These are phyloP conservation scores for Radopholus similis DNA, from an alignment of 1,140 invertebrate genomes.

Conservation along the genomic window DNA sequence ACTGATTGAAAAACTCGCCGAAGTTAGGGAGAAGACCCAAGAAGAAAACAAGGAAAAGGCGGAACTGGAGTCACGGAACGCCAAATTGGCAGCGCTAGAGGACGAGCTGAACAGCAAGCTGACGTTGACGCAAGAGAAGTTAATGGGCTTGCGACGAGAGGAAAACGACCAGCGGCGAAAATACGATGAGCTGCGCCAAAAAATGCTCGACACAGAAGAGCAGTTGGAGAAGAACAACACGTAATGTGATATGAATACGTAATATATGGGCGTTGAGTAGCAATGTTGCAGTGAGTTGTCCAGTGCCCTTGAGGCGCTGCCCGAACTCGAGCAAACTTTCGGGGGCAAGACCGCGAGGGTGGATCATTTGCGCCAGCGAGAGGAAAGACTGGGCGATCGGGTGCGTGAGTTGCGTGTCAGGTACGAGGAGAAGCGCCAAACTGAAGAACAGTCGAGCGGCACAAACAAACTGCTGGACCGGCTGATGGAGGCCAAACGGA, in stretches of 20 bases:
- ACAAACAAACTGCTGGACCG: slow-evolving; percentile 72
- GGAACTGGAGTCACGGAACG: slow-evolving; percentile 29
- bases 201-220: slow-evolving; percentile 16
- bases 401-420: slow-evolving; percentile 54
- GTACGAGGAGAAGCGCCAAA: slow-evolving; percentile 68
- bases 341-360: slow-evolving; percentile 34
- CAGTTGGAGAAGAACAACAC: slow-evolving; percentile 66
- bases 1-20: slow-evolving; percentile 7
- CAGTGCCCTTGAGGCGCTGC: slow-evolving; percentile 11
- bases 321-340: slow-evolving; percentile 25
- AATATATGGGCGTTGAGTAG: too few species aligned
- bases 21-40: not conserved
- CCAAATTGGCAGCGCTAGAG: slow-evolving; percentile 16
- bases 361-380: slow-evolving; percentile 8
- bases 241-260: too few species aligned
- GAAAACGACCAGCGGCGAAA: slow-evolving; percentile 23
- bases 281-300: slow-evolving; percentile 36
- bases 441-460: slow-evolving; percentile 71
- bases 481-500: slow-evolving; percentile 78
- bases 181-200: slow-evolving; percentile 13
- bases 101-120: slow-evolving; percentile 28
- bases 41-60: slow-evolving; percentile 7
- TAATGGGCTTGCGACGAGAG: slow-evolving; percentile 30
- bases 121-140: slow-evolving; percentile 19
- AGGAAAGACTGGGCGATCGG: slow-evolving; percentile 5